Evolutionary conservation across 2,113 vertebrate genomes (phyloP).

Genomic region (Mesoclemmys tuberculata): DNA sequence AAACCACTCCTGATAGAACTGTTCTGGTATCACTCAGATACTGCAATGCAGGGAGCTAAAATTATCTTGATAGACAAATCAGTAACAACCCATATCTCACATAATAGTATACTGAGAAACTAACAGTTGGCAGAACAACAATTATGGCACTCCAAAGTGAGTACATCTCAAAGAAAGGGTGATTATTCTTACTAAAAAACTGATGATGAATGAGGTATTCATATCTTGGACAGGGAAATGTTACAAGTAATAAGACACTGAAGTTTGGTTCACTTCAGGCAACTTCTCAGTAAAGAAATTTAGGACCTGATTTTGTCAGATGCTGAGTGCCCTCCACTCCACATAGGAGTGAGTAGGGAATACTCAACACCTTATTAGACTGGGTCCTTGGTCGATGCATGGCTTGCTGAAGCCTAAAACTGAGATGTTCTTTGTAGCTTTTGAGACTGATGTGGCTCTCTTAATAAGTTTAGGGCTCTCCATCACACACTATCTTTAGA

Average conservation of each 20-base stretch:
- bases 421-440: not conserved
- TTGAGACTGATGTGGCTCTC: not conserved
- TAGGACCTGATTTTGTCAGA: not conserved
- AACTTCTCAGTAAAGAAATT: not conserved
- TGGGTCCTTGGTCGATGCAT: not conserved
- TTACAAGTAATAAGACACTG: not conserved
- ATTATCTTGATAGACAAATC: not conserved
- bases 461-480: not conserved
- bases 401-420: not conserved
- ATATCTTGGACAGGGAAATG: not conserved
- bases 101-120: not conserved
- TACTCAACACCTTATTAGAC: not conserved
- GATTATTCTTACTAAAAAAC: not conserved
- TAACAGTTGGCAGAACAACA: not conserved
- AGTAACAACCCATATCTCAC: not conserved
- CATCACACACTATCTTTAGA: not conserved
- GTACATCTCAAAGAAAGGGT: not conserved
- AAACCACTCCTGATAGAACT: not conserved
- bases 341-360: not conserved
- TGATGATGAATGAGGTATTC: not conserved
- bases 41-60: not conserved
- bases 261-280: not conserved
- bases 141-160: not conserved
- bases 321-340: not conserved
- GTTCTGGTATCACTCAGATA: not conserved